Conservation (phyloP, 1,140 invertebrate species). For the Drosophila chauvacae region DNA sequence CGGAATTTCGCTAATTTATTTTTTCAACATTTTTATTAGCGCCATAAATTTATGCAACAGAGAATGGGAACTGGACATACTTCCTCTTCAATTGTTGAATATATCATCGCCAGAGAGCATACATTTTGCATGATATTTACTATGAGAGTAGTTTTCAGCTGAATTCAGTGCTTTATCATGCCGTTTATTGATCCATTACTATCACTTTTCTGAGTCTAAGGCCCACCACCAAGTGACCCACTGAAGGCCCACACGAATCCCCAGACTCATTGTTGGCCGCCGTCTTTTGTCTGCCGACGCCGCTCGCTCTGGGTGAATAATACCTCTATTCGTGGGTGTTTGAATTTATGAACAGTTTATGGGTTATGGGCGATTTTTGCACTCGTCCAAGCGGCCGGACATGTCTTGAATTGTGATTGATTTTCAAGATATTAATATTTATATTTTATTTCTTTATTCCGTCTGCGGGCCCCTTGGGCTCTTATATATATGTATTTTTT, state of each 20-base stretch:
- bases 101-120: conserved; percentile 24
- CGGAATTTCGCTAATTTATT: conserved; percentile 83
- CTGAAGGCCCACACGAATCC: conserved; percentile 44
- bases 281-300: conserved; percentile 27
- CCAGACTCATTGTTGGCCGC: conserved; percentile 40
- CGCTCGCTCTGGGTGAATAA: conserved; percentile 32
- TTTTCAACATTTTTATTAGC: conserved; percentile 77
- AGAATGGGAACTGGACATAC: conserved; percentile 42
- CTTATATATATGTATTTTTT: conserved; percentile 12
- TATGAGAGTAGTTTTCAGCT: not conserved
- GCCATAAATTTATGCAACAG: conserved; percentile 67
- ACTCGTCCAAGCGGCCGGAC: conserved; percentile 47
- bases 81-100: conserved; percentile 65
- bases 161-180: not conserved
- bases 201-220: conserved; percentile 39
- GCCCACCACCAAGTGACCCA: conserved; percentile 56
- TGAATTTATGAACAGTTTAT: conserved; percentile 77
- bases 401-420: conserved; percentile 80
- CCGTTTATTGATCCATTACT: conserved; percentile 39
- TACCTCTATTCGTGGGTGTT: conserved; percentile 68
- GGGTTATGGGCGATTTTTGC: conserved; percentile 63
- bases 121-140: conserved; percentile 22
- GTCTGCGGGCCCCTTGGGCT: conserved; percentile 10
- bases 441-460: conserved; percentile 45
- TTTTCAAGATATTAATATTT: conserved; percentile 72